A percentile compares a stretch with the other conserved stretches of the same genome.
Evolutionary conservation across 2,113 vertebrate genomes (phyloP).

Genomic region (Tricholaema leucomelas): DNA sequence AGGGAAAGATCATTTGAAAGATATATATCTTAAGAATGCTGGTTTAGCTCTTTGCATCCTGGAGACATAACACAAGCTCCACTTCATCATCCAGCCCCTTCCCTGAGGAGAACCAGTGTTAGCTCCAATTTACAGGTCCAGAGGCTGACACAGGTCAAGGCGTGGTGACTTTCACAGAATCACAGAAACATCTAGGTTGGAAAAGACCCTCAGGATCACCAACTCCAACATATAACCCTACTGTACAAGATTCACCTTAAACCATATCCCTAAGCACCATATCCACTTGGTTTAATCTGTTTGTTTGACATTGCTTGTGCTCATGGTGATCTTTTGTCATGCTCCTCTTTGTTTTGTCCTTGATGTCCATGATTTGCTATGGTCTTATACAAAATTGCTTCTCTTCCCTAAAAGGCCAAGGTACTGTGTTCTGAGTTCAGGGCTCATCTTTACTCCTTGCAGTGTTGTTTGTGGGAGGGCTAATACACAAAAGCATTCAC

Average conservation of each 20-base stretch:
- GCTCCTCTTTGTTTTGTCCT: background rate
- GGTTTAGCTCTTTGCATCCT: background rate
- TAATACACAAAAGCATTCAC: constrained; percentile 18
- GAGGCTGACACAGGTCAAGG: background rate
- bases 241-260: too few species aligned
- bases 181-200: too few species aligned
- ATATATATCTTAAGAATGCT: background rate
- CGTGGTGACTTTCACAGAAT: background rate
- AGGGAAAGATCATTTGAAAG: background rate
- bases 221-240: too few species aligned
- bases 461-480: background rate
- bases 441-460: background rate
- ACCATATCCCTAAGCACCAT: too few species aligned
- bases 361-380: background rate
- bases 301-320: background rate
- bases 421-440: background rate
- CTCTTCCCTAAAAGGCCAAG: background rate
- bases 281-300: too few species aligned
- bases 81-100: background rate
- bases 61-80: background rate
- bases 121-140: background rate
- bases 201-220: too few species aligned
- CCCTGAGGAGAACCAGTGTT: background rate
- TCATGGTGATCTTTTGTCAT: background rate
- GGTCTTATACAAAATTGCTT: background rate